Evolutionary conservation across 2,888 invertebrate genomes (phyloP).

Genomic region (Trimorus sp.): DNA sequence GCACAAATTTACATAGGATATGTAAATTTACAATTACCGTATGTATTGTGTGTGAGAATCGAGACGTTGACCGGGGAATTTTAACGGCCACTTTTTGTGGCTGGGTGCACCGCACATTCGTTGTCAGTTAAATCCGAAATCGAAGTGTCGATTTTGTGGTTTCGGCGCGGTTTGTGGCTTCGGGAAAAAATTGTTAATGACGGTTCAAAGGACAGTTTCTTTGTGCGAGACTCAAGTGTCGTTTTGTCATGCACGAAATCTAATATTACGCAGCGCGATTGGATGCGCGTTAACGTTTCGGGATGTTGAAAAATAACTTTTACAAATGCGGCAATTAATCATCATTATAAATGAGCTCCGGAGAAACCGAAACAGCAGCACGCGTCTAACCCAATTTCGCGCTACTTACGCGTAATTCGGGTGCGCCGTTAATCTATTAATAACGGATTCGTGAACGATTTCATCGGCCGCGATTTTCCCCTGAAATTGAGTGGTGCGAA

Average conservation of each 20-base stretch:
- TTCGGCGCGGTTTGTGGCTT: no score
- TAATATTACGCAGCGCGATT: neutral
- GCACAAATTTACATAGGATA: conserved; percentile 49
- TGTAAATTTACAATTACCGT: conserved; percentile 48
- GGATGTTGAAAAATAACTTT: neutral
- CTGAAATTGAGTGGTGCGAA: no score
- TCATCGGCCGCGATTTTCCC: no score
- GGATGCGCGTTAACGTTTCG: neutral
- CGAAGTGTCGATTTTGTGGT: neutral
- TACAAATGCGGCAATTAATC: neutral
- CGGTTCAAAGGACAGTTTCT: no score
- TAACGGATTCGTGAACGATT: no score
- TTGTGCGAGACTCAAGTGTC: no score
- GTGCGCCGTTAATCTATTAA: no score
- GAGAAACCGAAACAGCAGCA: no score
- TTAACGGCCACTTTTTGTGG: conserved; percentile 50
- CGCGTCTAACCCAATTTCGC: no score
- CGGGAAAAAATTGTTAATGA: no score
- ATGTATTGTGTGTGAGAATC: conserved; percentile 32
- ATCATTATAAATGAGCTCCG: neutral
- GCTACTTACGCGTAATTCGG: no score
- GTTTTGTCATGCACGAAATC: no score
- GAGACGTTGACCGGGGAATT: conserved; percentile 41
- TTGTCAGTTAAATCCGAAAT: conserved; percentile 70
- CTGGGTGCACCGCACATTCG: conserved; percentile 38